phyloP scores from a whole-genome alignment of 2,797 vertebrate species.

The Gymnoscopelus microlampas region DNA sequence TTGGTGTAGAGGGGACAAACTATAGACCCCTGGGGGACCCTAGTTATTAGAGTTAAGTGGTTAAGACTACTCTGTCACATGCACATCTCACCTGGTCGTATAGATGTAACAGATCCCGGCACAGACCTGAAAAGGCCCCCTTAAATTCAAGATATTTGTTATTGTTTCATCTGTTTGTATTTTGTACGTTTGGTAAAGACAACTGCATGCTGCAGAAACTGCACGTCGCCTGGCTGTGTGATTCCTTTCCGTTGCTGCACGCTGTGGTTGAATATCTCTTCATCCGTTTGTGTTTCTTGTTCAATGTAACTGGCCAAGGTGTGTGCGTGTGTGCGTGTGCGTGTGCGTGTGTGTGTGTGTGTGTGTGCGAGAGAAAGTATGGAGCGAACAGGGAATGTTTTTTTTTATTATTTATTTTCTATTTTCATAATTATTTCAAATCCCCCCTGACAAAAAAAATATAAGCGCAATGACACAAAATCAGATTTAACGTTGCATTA shows the following conservation, averaged over 20 bases:
- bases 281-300: constrained; percentile 15
- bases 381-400: background rate
- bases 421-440: constrained; percentile 38
- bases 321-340: constrained; percentile 24
- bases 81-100: constrained; percentile 34
- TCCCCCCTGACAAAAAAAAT: constrained; percentile 34
- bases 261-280: constrained; percentile 28
- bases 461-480: constrained; percentile 39
- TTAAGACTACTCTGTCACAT: no score
- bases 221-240: constrained; percentile 27
- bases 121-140: background rate
- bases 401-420: background rate
- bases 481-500: constrained; percentile 46
- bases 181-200: background rate
- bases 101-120: constrained; percentile 22
- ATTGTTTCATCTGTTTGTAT: background rate
- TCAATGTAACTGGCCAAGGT: constrained; percentile 18
- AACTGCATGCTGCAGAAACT: constrained; percentile 23
- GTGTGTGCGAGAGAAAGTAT: background rate
- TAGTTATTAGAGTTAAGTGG: no score
- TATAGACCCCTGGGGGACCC: no score
- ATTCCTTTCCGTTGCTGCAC: constrained; percentile 25
- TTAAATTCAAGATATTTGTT: no score
- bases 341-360: background rate
- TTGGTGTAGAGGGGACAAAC: no score